These are phyloP conservation scores for Samia ricini DNA, from an alignment of 1,140 invertebrate genomes.

Conservation along the genomic window DNA sequence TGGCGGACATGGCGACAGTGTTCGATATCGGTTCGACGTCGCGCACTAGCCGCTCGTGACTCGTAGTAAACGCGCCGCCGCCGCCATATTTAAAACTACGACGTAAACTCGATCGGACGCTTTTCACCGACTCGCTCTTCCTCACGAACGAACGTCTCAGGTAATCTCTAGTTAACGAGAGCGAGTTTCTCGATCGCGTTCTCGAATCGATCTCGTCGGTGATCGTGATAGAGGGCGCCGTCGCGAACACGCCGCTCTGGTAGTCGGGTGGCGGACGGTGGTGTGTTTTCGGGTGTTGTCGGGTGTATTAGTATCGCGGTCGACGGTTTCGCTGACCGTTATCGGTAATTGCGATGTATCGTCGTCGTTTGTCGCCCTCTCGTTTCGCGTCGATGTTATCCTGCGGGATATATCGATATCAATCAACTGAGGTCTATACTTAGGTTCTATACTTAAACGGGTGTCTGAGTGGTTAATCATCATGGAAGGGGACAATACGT, in stretches of 20 bases:
- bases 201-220: slow-evolving; percentile 43
- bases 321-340: slow-evolving; percentile 66
- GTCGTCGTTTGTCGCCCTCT: slow-evolving; percentile 25
- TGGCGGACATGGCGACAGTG: slow-evolving; percentile 59
- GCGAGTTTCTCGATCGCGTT: slow-evolving; percentile 39
- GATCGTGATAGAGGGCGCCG: slow-evolving; percentile 40
- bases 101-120: slow-evolving; percentile 60
- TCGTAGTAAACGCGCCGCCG: slow-evolving; percentile 47
- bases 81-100: slow-evolving; percentile 64
- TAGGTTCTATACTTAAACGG: too few species aligned
- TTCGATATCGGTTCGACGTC: slow-evolving; percentile 65
- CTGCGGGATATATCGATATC: slow-evolving; percentile 28
- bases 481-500: too few species aligned
- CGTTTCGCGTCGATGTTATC: slow-evolving; percentile 52
- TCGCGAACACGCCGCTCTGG: slow-evolving; percentile 32
- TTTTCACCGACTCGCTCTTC: slow-evolving; percentile 63
- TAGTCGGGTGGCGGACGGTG: slow-evolving; percentile 45
- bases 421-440: too few species aligned
- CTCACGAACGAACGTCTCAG: slow-evolving; percentile 59
- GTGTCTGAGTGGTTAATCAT: too few species aligned
- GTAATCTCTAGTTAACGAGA: slow-evolving; percentile 54
- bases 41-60: slow-evolving; percentile 62
- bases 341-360: slow-evolving; percentile 59
- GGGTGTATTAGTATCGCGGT: too few species aligned
- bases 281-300: too few species aligned